A percentile compares a stretch with the other conserved stretches of the same genome.
phyloP scores from a whole-genome alignment of 2,888 invertebrate species.

The Geotrupes spiniger region DNA sequence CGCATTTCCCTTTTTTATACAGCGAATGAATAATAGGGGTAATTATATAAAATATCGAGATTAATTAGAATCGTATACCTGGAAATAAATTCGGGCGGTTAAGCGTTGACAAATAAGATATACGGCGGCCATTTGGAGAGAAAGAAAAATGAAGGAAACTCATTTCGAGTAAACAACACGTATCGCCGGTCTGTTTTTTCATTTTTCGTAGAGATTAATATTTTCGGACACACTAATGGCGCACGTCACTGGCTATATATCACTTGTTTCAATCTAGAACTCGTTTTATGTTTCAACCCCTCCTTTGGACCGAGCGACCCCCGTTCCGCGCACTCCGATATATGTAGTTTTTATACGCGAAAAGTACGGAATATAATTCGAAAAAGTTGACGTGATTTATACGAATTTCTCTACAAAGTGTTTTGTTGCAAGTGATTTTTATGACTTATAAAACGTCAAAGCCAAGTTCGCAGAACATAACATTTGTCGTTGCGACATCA shows the following conservation, averaged over 20 bases:
- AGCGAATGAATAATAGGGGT: too few species aligned
- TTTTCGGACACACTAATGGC: conserved; percentile 55
- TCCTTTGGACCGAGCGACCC: conserved; percentile 27
- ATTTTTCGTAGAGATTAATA: conserved; percentile 53
- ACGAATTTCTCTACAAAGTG: conserved; percentile 44
- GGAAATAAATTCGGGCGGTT: too few species aligned
- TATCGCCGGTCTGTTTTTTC: conserved; percentile 44
- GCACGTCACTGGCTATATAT: conserved; percentile 54
- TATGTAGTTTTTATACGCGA: conserved; percentile 38
- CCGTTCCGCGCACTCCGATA: conserved; percentile 27
- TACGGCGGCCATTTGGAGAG: conserved; percentile 3
- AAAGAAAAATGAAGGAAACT: conserved; percentile 24
- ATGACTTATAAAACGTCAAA: conserved; percentile 48
- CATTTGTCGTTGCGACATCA: too few species aligned
- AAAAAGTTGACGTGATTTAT: conserved; percentile 45
- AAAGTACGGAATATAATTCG: conserved; percentile 40
- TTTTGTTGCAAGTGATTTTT: conserved; percentile 49
- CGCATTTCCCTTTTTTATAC: too few species aligned
- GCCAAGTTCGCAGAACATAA: conserved; percentile 42
- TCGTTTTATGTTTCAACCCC: conserved; percentile 51
- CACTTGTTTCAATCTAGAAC: conserved; percentile 54
- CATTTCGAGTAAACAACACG: conserved; percentile 35
- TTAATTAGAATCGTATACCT: too few species aligned
- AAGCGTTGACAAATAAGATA: conserved; percentile 1
- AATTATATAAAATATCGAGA: too few species aligned